These are phyloP conservation scores for Nephotettix cincticeps DNA, from an alignment of 1,140 invertebrate genomes.

Conservation along the genomic window DNA sequence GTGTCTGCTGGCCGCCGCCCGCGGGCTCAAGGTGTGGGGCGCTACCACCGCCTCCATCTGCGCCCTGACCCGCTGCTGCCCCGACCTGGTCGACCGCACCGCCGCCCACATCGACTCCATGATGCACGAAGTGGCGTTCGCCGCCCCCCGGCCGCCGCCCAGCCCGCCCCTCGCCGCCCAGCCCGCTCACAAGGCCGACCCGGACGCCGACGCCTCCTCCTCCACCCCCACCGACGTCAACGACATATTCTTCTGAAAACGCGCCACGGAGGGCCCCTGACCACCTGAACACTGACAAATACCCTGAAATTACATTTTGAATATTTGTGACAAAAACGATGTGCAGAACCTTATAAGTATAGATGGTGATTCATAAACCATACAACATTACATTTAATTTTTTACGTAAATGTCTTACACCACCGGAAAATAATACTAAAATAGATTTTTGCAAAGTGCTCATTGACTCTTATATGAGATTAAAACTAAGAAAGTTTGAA, in stretches of 20 bases:
- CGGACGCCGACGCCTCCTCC: neutral
- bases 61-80: neutral
- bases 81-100: neutral
- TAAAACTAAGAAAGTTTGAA: no score
- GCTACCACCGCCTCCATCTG: neutral
- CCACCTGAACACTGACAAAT: no score
- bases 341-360: no score
- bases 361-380: no score
- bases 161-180: neutral
- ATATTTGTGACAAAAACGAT: no score
- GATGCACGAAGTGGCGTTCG: neutral
- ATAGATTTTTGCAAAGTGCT: no score
- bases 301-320: no score
- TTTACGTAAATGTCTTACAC: no score
- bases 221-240: constrained; percentile 15
- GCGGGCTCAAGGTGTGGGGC: neutral
- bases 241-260: constrained; percentile 21
- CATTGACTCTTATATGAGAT: no score
- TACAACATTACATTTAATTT: no score
- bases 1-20: constrained; percentile 5
- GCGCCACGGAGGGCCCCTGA: neutral
- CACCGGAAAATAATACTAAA: no score
- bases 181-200: neutral
- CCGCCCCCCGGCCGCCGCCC: neutral
- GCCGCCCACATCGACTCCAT: neutral